A percentile compares a stretch with the other conserved stretches of the same genome.
phyloP scores from a whole-genome alignment of 2,113 vertebrate genomes.

The Megaceryle maxima region DNA sequence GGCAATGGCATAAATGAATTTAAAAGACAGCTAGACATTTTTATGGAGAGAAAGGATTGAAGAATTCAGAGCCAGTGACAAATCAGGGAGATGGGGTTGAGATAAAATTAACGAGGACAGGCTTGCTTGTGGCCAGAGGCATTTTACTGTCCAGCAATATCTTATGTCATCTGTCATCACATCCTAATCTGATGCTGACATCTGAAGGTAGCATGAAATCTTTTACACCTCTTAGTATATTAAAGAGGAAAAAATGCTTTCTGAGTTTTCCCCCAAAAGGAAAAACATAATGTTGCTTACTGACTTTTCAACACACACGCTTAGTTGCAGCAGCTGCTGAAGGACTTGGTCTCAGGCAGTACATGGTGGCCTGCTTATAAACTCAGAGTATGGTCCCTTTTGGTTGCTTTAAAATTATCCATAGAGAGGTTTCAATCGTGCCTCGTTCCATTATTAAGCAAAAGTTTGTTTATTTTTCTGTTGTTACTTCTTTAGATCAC shows the following conservation, averaged over 20 bases:
- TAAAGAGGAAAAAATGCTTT: neutral
- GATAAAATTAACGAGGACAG: conserved; percentile 74
- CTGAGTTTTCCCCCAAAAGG: neutral
- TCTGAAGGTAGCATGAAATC: conserved; percentile 47
- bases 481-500: neutral
- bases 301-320: neutral
- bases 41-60: conserved; percentile 57
- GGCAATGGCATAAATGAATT: conserved; percentile 62
- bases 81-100: conserved; percentile 61
- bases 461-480: neutral
- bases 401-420: neutral
- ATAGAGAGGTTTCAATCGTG: neutral
- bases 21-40: conserved; percentile 61
- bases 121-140: conserved; percentile 59
- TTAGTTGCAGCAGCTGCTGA: neutral
- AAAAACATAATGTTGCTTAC: neutral
- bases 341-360: neutral
- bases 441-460: neutral
- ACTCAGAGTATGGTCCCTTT: neutral
- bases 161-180: conserved; percentile 65
- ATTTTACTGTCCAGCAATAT: conserved; percentile 60
- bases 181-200: conserved; percentile 44
- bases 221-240: conserved; percentile 24
- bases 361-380: neutral
- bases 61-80: conserved; percentile 64